These are phyloP conservation scores for Protodeltote pygarga DNA, from an alignment of 2,888 invertebrate genomes.

Conservation along the genomic window DNA sequence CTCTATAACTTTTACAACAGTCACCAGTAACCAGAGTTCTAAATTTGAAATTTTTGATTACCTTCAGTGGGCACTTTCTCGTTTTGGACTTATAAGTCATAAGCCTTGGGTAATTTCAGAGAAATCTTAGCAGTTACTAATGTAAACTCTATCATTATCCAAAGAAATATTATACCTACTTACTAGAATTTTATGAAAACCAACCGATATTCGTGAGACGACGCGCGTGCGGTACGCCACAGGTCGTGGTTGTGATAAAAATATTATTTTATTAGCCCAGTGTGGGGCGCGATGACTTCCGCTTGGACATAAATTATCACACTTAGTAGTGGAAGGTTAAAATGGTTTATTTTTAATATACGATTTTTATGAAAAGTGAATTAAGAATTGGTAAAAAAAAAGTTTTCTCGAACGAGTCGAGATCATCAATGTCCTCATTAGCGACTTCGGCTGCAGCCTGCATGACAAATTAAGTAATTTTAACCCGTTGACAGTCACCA, in stretches of 20 bases:
- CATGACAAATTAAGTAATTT: conserved; percentile 18
- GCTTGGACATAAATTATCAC: conserved; percentile 36
- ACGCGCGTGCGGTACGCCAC: conserved; percentile 43
- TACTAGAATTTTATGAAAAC: conserved; percentile 39
- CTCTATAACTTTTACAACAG: no score
- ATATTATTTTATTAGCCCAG: conserved; percentile 42
- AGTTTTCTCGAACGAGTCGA: no score
- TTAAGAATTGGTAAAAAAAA: neutral
- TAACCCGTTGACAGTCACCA: conserved; percentile 42
- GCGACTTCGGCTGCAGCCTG: no score
- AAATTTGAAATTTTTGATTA: no score
- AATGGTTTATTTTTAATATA: conserved; percentile 31
- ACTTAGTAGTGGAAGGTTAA: conserved; percentile 30
- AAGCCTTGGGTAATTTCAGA: no score
- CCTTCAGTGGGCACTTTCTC: no score
- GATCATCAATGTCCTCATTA: conserved; percentile 33
- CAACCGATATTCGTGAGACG: conserved; percentile 60
- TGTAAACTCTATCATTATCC: conserved; percentile 7
- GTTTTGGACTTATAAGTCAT: no score
- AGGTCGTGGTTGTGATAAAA: conserved; percentile 37
- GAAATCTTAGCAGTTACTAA: neutral
- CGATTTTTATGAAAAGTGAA: conserved; percentile 6
- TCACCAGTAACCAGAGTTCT: no score
- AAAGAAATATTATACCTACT: conserved; percentile 45
- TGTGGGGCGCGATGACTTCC: conserved; percentile 45